Evolutionary conservation across 2,797 vertebrate species (phyloP).

Genomic region (Rhadinocentrus ornatus): DNA sequence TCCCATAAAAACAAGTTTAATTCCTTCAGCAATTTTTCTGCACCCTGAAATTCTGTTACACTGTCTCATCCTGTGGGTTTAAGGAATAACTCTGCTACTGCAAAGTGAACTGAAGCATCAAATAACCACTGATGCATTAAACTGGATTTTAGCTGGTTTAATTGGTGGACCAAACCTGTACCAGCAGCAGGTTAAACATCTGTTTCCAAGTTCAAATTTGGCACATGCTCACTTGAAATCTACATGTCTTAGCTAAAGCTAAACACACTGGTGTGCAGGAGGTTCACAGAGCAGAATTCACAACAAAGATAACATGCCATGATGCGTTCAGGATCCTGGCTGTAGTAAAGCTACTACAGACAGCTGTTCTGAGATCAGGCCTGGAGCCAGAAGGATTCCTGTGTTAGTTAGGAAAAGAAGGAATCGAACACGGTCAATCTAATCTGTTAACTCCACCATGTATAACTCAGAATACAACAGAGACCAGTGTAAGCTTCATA

Average conservation of each 20-base stretch:
- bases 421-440: too few relatives aligned
- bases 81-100: slow-evolving; percentile 7
- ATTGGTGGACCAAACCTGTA: slow-evolving; percentile 8
- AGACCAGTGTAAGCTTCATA: too few relatives aligned
- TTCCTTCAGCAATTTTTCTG: slow-evolving; percentile 9
- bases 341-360: too few relatives aligned
- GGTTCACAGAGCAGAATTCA: too few relatives aligned
- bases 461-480: too few relatives aligned
- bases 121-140: slow-evolving; percentile 3
- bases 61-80: neutral
- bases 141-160: slow-evolving; percentile 1
- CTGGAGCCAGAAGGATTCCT: too few relatives aligned
- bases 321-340: too few relatives aligned
- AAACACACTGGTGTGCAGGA: too few relatives aligned
- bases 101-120: slow-evolving; percentile 7
- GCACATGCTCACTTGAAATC: neutral
- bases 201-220: slow-evolving; percentile 1
- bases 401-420: too few relatives aligned
- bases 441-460: too few relatives aligned
- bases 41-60: slow-evolving; percentile 21
- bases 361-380: too few relatives aligned
- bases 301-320: too few relatives aligned
- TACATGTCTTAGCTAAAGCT: neutral
- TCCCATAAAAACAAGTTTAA: slow-evolving; percentile 20
- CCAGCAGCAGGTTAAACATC: neutral